These are phyloP conservation scores for Dicranocentrus wangi DNA, from an alignment of 2,888 invertebrate genomes.

Conservation along the genomic window DNA sequence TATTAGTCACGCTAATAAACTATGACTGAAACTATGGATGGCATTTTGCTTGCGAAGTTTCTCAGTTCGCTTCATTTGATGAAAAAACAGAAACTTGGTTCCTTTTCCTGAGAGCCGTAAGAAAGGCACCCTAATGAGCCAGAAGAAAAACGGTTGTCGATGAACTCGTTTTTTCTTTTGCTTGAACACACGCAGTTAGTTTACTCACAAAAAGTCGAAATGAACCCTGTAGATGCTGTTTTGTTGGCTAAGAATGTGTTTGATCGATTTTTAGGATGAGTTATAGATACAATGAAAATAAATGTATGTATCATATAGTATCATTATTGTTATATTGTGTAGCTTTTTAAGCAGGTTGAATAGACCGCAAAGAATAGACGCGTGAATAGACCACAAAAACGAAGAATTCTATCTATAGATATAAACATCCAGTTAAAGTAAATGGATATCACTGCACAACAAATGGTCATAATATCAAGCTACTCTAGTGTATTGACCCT, in stretches of 20 bases:
- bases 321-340: too few relatives aligned
- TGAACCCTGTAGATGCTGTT: constrained; percentile 19
- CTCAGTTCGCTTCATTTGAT: constrained; percentile 15
- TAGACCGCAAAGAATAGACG: too few relatives aligned
- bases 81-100: not conserved
- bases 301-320: too few relatives aligned
- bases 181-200: not conserved
- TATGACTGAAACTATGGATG: too few relatives aligned
- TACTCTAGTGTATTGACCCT: constrained; percentile 55
- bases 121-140: constrained; percentile 44
- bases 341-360: too few relatives aligned
- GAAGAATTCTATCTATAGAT: too few relatives aligned
- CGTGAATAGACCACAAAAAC: too few relatives aligned
- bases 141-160: constrained; percentile 55
- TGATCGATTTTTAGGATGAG: constrained; percentile 57
- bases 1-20: too few relatives aligned
- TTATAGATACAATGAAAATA: constrained; percentile 12
- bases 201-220: not conserved
- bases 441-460: too few relatives aligned
- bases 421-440: too few relatives aligned
- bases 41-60: not conserved
- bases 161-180: constrained; percentile 25
- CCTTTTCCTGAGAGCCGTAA: constrained; percentile 1
- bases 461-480: not conserved
- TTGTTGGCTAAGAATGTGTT: constrained; percentile 37